Conservation (phyloP, 2,113 vertebrate species). For the Dromaius novaehollandiae region DNA sequence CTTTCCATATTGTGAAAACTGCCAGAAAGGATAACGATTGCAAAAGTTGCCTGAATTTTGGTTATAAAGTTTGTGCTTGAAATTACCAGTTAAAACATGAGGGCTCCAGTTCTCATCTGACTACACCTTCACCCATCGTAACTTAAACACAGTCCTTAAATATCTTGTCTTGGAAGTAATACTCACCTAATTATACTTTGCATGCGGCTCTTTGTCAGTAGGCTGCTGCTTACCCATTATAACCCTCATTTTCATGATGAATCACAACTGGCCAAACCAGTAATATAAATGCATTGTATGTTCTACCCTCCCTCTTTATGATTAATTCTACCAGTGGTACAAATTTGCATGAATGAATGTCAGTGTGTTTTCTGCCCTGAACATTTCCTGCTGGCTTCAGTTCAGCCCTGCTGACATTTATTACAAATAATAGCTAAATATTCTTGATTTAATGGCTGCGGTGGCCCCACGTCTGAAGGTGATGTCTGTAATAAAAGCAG, state of each 20-base stretch:
- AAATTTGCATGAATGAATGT: conserved; percentile 86
- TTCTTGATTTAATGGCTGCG: conserved; percentile 80
- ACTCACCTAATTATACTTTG: conserved; percentile 31
- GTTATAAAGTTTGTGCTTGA: neutral
- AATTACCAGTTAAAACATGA: neutral
- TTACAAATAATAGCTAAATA: conserved; percentile 87
- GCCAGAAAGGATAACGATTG: neutral
- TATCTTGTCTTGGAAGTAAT: conserved; percentile 48
- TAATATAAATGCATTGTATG: conserved; percentile 72
- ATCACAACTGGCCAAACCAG: conserved; percentile 63
- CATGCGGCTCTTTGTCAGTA: conserved; percentile 57
- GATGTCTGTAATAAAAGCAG: conserved; percentile 80
- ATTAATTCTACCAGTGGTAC: conserved; percentile 77
- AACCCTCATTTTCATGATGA: conserved; percentile 60
- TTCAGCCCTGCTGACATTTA: conserved; percentile 83
- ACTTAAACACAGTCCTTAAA: neutral
- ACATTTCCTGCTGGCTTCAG: conserved; percentile 79
- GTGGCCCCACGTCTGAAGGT: conserved; percentile 75
- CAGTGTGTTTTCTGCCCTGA: conserved; percentile 81
- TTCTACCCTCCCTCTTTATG: conserved; percentile 58
- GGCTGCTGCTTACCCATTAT: conserved; percentile 48
- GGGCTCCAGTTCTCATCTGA: neutral
- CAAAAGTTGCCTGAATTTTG: neutral
- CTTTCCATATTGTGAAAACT: neutral
- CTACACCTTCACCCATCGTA: neutral